Evolutionary conservation across 1,140 invertebrate species (phyloP).

Genomic region (Drosophila pseudoobscura): DNA sequence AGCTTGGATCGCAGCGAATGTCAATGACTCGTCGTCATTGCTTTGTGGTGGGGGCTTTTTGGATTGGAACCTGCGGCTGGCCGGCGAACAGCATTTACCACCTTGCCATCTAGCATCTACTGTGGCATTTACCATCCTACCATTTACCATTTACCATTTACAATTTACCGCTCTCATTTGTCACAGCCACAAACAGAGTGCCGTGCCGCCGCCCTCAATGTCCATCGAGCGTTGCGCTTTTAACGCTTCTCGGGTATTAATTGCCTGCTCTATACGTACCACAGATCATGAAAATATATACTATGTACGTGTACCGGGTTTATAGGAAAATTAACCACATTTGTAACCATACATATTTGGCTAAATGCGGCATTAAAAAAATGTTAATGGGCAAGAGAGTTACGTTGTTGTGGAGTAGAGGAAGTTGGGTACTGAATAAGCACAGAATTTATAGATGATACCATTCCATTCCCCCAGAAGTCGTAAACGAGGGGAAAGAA

Average conservation of each 20-base stretch:
- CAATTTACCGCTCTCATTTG: conserved; percentile 68
- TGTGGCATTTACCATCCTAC: too few relatives aligned
- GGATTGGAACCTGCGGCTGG: conserved; percentile 39
- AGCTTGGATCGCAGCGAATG: conserved; percentile 54
- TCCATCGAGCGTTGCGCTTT: conserved; percentile 71
- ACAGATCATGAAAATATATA: conserved; percentile 57
- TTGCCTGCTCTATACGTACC: conserved; percentile 29
- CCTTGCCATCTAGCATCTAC: too few relatives aligned
- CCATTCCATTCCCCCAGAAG: too few relatives aligned
- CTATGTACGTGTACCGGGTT: conserved; percentile 1
- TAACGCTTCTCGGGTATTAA: conserved; percentile 70
- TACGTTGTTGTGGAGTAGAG: too few relatives aligned
- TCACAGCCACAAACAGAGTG: conserved; percentile 44
- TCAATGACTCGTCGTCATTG: conserved; percentile 65
- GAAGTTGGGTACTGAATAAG: too few relatives aligned
- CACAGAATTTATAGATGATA: too few relatives aligned
- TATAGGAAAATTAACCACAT: conserved; percentile 26
- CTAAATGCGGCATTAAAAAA: conserved; percentile 63
- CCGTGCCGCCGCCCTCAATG: conserved; percentile 64
- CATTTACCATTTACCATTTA: too few relatives aligned
- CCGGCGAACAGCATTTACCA: conserved; percentile 31
- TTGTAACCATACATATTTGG: conserved; percentile 42
- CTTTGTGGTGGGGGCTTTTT: conserved; percentile 25
- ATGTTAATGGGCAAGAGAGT: conserved; percentile 56
- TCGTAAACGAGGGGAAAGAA: too few relatives aligned